Conservation (phyloP, 37 sponge, comb jelly and placozoan genomes). For the Ephydatia muelleri region DNA sequence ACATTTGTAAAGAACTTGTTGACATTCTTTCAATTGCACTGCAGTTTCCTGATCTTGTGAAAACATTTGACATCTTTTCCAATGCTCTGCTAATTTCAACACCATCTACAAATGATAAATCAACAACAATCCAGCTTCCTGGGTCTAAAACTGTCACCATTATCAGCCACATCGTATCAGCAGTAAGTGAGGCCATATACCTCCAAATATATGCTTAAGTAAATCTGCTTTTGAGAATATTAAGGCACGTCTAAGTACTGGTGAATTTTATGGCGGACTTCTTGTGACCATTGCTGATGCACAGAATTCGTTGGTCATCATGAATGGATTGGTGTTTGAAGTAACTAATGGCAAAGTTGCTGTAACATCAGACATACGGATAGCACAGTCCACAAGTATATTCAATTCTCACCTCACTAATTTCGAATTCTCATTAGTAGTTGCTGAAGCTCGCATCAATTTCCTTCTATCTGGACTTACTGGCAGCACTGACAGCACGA, state of each 20-base stretch:
- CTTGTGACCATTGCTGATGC: too few relatives aligned
- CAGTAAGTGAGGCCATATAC: too few relatives aligned
- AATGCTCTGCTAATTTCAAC: neutral
- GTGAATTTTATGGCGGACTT: too few relatives aligned
- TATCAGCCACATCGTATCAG: too few relatives aligned
- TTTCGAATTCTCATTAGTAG: neutral
- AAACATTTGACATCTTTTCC: neutral
- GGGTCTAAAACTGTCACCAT: too few relatives aligned
- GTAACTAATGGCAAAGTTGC: too few relatives aligned
- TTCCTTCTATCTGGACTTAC: neutral
- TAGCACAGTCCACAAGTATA: neutral
- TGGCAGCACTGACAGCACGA: neutral
- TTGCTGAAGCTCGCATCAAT: neutral
- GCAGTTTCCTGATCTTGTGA: conserved; percentile 3
- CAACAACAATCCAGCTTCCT: too few relatives aligned
- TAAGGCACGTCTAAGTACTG: too few relatives aligned
- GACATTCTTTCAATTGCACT: neutral
- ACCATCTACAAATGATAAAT: neutral
- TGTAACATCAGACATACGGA: neutral
- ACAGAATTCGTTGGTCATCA: too few relatives aligned
- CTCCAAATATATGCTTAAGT: too few relatives aligned
- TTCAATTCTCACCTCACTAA: neutral
- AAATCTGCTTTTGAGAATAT: too few relatives aligned
- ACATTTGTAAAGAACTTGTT: conserved; percentile 6
- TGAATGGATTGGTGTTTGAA: too few relatives aligned